Percentiles rank a stretch among this genome's conserved stretches.
These are phyloP conservation scores for Hemithea aestivaria DNA, from an alignment of 2,888 invertebrate genomes.

Conservation along the genomic window DNA sequence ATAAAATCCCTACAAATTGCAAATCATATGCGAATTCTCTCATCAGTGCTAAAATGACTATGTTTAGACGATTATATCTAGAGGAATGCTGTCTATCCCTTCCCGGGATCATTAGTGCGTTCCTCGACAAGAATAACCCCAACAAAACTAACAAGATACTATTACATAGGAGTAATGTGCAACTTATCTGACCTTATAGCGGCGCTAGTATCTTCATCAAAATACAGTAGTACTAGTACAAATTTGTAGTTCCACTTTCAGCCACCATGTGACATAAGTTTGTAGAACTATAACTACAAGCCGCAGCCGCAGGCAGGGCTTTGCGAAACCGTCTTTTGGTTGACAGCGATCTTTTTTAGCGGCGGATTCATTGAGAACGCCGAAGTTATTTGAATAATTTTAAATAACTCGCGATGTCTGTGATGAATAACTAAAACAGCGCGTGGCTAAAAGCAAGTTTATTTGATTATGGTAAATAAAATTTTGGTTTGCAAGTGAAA, in stretches of 20 bases:
- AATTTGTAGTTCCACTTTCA: too few species aligned
- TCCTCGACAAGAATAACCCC: conserved; percentile 53
- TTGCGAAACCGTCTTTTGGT: conserved; percentile 30
- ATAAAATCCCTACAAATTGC: conserved; percentile 41
- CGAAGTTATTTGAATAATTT: conserved; percentile 4
- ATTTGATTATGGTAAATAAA: too few species aligned
- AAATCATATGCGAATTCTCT: conserved; percentile 14
- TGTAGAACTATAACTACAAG: conserved; percentile 24
- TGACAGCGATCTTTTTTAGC: conserved; percentile 14
- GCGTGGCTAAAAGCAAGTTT: too few species aligned
- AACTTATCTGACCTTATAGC: too few species aligned
- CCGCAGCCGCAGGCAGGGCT: conserved; percentile 30
- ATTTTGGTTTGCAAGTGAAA: too few species aligned
- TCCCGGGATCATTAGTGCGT: conserved; percentile 48
- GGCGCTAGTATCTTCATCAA: too few species aligned
- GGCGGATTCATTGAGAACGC: conserved; percentile 8
- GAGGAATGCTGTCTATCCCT: conserved; percentile 17
- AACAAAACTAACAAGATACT: conserved; percentile 40
- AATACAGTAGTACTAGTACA: too few species aligned
- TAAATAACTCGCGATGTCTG: too few species aligned
- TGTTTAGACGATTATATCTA: conserved; percentile 15
- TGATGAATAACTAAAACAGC: too few species aligned
- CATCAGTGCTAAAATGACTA: conserved; percentile 18
- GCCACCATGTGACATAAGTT: too few species aligned
- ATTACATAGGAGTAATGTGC: too few species aligned